phyloP scores from a whole-genome alignment of 2,888 invertebrate genomes.

The Pachymerium ferrugineum region DNA sequence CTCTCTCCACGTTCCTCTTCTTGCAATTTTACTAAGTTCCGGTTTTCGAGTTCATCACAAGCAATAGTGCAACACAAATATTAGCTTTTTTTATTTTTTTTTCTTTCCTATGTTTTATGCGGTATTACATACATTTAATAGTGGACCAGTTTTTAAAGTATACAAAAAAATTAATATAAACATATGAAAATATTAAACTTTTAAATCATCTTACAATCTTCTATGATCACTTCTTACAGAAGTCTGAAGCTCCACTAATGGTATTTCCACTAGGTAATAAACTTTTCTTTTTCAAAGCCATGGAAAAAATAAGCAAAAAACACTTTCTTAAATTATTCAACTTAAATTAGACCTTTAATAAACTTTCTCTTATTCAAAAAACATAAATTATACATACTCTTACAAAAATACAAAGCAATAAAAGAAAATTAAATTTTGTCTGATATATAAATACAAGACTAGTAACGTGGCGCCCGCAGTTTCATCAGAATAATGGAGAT shows the following conservation, averaged over 20 bases:
- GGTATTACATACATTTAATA: no score
- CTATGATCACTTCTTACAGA: not conserved
- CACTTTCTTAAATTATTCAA: no score
- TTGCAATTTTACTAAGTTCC: not conserved
- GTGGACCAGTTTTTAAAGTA: not conserved
- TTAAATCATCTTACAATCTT: not conserved
- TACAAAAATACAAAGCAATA: no score
- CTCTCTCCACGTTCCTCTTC: not conserved
- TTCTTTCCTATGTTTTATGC: no score
- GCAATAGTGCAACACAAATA: not conserved
- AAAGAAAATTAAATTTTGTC: no score
- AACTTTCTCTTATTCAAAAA: no score
- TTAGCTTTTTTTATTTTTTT: not conserved
- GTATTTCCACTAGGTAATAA: not conserved
- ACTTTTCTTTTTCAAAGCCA: not conserved
- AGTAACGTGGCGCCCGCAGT: no score
- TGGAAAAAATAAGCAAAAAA: not conserved
- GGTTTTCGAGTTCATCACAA: not conserved
- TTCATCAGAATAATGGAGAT: no score
- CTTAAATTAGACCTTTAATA: no score
- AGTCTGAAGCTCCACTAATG: not conserved
- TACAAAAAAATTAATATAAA: not conserved
- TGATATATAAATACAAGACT: no score
- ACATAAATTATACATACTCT: no score
- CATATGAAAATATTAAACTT: not conserved